A percentile compares a stretch with the other conserved stretches of the same genome.
phyloP scores from a whole-genome alignment of 2,797 vertebrate species.

The Xenentodon cancila region DNA sequence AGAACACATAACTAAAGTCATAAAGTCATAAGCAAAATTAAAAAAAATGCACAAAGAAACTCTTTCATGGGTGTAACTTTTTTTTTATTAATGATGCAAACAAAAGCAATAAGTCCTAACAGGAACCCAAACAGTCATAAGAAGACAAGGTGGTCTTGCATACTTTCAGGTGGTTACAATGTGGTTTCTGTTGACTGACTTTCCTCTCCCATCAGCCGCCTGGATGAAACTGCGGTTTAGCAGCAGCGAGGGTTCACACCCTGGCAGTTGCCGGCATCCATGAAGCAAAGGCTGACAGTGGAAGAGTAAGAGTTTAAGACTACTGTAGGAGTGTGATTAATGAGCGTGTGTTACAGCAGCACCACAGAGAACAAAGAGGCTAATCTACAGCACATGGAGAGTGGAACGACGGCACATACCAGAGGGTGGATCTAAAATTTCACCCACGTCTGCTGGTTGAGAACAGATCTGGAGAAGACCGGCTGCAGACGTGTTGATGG shows the following conservation, averaged over 20 bases:
- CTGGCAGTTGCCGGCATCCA: constrained; percentile 53
- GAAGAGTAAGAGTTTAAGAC: constrained; percentile 33
- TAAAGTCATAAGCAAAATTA: no score
- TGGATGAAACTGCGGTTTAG: constrained; percentile 59
- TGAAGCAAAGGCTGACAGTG: constrained; percentile 36
- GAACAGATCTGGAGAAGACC: constrained; percentile 18
- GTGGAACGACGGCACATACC: constrained; percentile 60
- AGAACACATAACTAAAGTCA: no score
- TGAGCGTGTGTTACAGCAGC: constrained; percentile 73
- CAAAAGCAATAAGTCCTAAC: neutral
- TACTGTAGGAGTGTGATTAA: constrained; percentile 75
- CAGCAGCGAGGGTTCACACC: constrained; percentile 63
- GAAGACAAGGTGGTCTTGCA: constrained; percentile 43
- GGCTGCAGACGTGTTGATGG: constrained; percentile 23
- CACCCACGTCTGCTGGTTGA: constrained; percentile 36
- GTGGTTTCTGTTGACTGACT: constrained; percentile 72
- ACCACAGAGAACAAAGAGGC: constrained; percentile 67
- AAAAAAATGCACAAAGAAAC: no score
- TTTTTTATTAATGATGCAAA: no score
- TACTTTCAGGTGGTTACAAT: constrained; percentile 73
- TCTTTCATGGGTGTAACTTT: no score
- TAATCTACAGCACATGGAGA: constrained; percentile 77
- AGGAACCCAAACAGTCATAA: constrained; percentile 10
- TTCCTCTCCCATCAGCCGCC: constrained; percentile 45
- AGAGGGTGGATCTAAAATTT: constrained; percentile 46